Base-by-base conservation (phyloP, 2,797 vertebrate species). In the Capromys pilorides region DNA sequence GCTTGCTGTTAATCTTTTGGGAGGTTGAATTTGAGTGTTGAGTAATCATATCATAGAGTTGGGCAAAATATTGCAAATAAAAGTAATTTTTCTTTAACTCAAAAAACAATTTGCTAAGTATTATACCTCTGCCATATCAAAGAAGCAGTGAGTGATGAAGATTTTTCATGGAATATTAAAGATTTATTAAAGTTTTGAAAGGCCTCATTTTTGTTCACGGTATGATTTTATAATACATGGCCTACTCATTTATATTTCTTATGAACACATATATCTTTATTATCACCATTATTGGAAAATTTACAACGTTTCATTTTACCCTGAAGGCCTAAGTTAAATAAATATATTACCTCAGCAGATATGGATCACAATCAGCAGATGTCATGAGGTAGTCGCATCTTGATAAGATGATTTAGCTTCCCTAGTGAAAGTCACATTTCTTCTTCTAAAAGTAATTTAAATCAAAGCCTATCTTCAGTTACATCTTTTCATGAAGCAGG, bases 211-310 rank as follows among this genome's bases (percentile, higher is more conserved):
- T 93, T 95, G 62, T 93, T 93, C 88, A 90, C 24, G 54, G 59
- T 94, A 12, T 90, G 86, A 95, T 93, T 95, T 97, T 75, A 92
- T 97, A 94, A 90, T 83, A 92, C 28, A 90, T 36, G 54, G 54
- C 69, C 64, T 94, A 66, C 31, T 87, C 89, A 87, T 90, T 90
- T 96, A 71, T 95, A 88, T 93, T 90, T 86, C 66, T 90, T 92
- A 90, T 92, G 79, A 95, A 90, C 10, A 90, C 22, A 90, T 95
- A 88, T 81, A 95, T 94, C 71, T 95, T 94, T 93, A 89, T 91
- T 89, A 96, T 85, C 91, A 21, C 36, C 93, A 90, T 96, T 94
- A 93, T 91, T 95, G 86, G 41, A 90, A 96, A 97, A 92, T 96
- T 88, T 97, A 80, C 62, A 90, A 93, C 91, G 51, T 95, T 77